Evolutionary conservation across 2,888 invertebrate genomes (phyloP).

Genomic region (Psylliodes chrysocephalus): DNA sequence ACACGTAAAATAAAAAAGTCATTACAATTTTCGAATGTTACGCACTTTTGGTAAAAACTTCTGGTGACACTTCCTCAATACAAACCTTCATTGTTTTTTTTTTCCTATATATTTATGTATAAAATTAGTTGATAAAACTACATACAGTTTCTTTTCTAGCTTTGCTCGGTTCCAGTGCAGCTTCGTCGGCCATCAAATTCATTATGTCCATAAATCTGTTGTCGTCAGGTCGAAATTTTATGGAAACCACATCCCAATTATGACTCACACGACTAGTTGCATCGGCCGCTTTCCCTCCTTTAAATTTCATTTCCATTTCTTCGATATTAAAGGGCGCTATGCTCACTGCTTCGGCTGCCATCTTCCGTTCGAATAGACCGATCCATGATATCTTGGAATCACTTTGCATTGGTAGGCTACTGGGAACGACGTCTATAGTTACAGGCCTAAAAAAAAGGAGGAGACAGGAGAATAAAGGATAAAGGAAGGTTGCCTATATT

Average conservation of each 20-base stretch:
- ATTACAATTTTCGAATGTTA: too few species aligned
- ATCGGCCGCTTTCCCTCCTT: background rate
- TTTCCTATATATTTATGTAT: too few species aligned
- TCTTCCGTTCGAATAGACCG: background rate
- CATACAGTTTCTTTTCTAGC: too few species aligned
- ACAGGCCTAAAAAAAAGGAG: background rate
- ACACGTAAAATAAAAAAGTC: too few species aligned
- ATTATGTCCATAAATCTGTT: background rate
- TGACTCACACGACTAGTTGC: background rate
- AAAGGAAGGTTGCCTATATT: too few species aligned
- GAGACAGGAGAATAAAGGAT: too few species aligned
- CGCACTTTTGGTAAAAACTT: too few species aligned
- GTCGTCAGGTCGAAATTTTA: background rate
- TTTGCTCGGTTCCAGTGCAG: background rate
- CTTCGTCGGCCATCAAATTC: background rate
- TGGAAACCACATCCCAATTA: conserved; percentile 4
- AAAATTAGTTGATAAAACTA: too few species aligned
- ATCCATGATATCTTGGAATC: background rate
- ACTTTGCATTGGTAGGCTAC: background rate
- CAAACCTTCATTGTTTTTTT: too few species aligned
- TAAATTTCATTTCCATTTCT: background rate
- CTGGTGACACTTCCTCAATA: too few species aligned
- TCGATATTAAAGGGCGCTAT: background rate
- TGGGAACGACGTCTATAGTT: background rate
- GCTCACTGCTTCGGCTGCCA: background rate